phyloP scores from a whole-genome alignment of 1,140 invertebrate genomes.

The Cydia splendana region DNA sequence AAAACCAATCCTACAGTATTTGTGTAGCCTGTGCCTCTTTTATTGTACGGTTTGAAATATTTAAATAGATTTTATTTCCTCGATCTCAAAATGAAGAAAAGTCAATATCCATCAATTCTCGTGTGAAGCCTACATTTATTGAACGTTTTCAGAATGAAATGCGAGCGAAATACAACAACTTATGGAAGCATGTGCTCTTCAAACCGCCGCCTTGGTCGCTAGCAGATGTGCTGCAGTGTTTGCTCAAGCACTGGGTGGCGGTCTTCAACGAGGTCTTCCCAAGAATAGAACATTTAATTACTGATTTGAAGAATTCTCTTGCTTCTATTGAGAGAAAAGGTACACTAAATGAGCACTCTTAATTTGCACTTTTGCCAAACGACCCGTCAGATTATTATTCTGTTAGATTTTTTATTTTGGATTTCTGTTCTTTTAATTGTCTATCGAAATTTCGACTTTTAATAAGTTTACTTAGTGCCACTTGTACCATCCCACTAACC shows the following conservation, averaged over 20 bases:
- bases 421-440: not conserved
- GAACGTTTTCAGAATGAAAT: constrained; percentile 64
- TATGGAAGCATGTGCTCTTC: constrained; percentile 67
- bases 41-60: too few species aligned
- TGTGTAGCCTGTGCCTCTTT: too few species aligned
- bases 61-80: too few species aligned
- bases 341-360: constrained; percentile 29
- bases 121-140: not conserved
- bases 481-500: too few species aligned
- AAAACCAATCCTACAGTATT: too few species aligned
- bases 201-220: constrained; percentile 67
- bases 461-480: not conserved
- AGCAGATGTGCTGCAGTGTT: constrained; percentile 60
- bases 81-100: too few species aligned
- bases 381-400: too few species aligned
- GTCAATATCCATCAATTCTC: too few species aligned
- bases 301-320: constrained; percentile 53
- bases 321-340: constrained; percentile 56
- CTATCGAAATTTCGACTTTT: not conserved
- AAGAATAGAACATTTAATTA: constrained; percentile 61
- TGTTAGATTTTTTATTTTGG: not conserved
- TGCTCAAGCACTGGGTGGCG: constrained; percentile 71
- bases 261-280: constrained; percentile 73
- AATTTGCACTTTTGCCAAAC: too few species aligned
- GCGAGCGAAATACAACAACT: constrained; percentile 67